These are phyloP conservation scores for Sesamia nonagrioides DNA, from an alignment of 1,140 invertebrate genomes.

Conservation along the genomic window DNA sequence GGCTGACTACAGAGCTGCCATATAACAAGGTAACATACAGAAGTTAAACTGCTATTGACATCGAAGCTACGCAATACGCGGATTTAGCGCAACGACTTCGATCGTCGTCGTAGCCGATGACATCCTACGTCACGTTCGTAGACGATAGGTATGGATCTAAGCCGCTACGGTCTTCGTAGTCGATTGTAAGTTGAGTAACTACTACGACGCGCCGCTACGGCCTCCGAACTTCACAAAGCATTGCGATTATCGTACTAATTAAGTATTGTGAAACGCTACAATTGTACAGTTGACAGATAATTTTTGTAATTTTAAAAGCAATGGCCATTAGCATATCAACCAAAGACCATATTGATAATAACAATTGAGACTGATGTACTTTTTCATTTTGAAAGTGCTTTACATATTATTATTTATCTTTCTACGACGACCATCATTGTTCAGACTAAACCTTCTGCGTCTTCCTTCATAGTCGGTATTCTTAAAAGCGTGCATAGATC, in stretches of 20 bases:
- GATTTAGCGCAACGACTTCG: not conserved
- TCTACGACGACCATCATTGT: not conserved
- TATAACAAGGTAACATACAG: not conserved
- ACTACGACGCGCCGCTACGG: not conserved
- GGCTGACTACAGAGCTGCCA: conserved; percentile 61
- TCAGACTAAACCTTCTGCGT: conserved; percentile 4
- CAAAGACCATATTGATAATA: too few relatives aligned
- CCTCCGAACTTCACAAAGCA: not conserved
- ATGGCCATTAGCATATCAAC: too few relatives aligned
- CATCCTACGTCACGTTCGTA: not conserved
- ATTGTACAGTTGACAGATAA: not conserved
- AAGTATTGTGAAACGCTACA: not conserved
- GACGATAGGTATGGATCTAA: not conserved
- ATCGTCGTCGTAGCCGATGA: not conserved
- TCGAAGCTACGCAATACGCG: not conserved
- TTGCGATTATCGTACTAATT: not conserved
- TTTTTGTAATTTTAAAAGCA: not conserved
- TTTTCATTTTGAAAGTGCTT: too few relatives aligned
- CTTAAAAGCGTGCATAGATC: conserved; percentile 48
- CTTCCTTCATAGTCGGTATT: not conserved
- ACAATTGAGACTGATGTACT: too few relatives aligned
- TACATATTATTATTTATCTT: too few relatives aligned
- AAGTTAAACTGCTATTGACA: not conserved
- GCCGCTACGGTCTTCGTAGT: not conserved
- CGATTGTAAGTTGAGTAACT: not conserved